Evolutionary conservation across 2,113 vertebrate genomes (phyloP).

Genomic region (Callipepla californica): DNA sequence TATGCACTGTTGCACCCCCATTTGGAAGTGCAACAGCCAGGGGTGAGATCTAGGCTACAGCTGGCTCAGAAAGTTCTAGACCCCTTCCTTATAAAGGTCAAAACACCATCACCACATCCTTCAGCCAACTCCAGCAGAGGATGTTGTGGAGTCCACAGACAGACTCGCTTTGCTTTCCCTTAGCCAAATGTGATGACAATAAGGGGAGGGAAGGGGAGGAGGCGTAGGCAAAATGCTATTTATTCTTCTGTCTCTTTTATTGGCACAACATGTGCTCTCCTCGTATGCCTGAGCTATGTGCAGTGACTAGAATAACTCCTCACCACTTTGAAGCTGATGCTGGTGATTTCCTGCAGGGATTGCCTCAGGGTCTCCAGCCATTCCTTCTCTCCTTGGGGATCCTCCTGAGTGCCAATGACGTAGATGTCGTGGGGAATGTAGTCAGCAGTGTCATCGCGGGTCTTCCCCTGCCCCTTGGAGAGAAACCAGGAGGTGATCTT

Average conservation of each 20-base stretch:
- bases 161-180: background rate
- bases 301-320: conserved; percentile 30
- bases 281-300: background rate
- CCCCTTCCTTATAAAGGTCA: background rate
- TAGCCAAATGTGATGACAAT: background rate
- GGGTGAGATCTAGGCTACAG: background rate
- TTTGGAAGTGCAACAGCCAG: background rate
- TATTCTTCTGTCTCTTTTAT: background rate
- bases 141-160: background rate
- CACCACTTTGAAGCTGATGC: conserved; percentile 94
- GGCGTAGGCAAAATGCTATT: background rate
- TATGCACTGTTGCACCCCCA: background rate
- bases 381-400: conserved; percentile 91
- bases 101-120: background rate
- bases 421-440: conserved; percentile 98
- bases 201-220: background rate
- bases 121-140: background rate
- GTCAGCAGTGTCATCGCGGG: conserved; percentile 91
- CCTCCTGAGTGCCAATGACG: conserved; percentile 95
- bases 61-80: background rate
- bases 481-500: conserved; percentile 96
- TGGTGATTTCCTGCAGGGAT: conserved; percentile 91
- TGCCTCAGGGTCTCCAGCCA: conserved; percentile 89
- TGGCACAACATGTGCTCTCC: background rate
- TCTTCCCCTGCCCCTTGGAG: conserved; percentile 96